Percentiles rank a stretch among this genome's conserved stretches.
Evolutionary conservation across 2,797 vertebrate genomes (phyloP).

Genomic region (Synanceia verrucosa): DNA sequence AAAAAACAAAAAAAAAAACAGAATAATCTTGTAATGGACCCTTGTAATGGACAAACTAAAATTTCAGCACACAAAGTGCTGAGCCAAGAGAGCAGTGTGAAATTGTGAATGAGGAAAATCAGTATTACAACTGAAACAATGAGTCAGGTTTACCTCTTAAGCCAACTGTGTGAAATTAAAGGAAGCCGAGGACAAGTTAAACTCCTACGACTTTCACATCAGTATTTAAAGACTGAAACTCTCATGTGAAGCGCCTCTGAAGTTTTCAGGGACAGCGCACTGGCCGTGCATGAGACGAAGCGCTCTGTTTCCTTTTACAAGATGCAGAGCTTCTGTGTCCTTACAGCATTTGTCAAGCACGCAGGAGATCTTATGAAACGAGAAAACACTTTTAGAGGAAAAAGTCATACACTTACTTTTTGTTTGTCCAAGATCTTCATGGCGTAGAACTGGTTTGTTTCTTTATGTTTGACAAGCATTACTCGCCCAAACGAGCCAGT

Average conservation of each 20-base stretch:
- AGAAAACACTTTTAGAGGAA: neutral
- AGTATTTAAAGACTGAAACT: slow-evolving; percentile 56
- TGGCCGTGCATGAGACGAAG: slow-evolving; percentile 37
- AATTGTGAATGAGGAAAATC: neutral
- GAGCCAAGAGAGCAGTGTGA: neutral
- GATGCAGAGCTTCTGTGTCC: slow-evolving; percentile 1
- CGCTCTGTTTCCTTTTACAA: slow-evolving; percentile 67
- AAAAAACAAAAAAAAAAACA: neutral
- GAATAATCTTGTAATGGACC: neutral
- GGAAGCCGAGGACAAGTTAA: neutral
- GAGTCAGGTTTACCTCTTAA: slow-evolving; percentile 20
- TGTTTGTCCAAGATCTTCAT: slow-evolving; percentile 99
- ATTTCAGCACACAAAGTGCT: neutral
- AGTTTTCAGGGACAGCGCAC: slow-evolving; percentile 43
- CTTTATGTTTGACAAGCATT: slow-evolving; percentile 98
- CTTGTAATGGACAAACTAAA: neutral
- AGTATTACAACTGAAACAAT: slow-evolving; percentile 20
- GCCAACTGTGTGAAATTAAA: slow-evolving; percentile 16
- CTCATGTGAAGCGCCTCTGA: slow-evolving; percentile 40
- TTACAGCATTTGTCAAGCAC: slow-evolving; percentile 5
- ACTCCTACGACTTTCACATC: slow-evolving; percentile 56
- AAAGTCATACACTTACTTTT: slow-evolving; percentile 85
- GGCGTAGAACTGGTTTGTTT: slow-evolving; percentile 95
- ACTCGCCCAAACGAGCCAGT: slow-evolving; percentile 98
- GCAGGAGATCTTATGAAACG: neutral